Base-by-base conservation (phyloP, 1,140 invertebrate species). In the Probaryconus sp. region DNA sequence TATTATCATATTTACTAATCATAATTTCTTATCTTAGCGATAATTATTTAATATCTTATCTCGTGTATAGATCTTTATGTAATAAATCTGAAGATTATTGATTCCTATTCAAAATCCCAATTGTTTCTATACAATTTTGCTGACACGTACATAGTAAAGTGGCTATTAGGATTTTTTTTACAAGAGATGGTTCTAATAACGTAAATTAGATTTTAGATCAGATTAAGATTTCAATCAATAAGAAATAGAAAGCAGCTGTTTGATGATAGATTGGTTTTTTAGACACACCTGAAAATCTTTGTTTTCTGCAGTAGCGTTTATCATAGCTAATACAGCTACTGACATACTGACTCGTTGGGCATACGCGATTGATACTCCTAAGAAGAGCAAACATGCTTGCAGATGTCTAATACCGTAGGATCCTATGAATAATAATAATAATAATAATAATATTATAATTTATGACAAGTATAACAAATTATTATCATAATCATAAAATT, bases 241-340 rank as follows among this genome's bases (percentile, higher is more conserved):
- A 17, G 1, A 6, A 18, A 60, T 5, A 13, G 0, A 33, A 47
- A 69, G n/a, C n/a, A n/a, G n/a, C n/a, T n/a, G n/a, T n/a, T n/a
- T n/a, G n/a, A n/a, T n/a, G n/a, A n/a, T n/a, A n/a, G n/a, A n/a
- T n/a, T n/a, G n/a, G n/a, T 38, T 55, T 21, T 3, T 24, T 5
- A 20, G 13, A 47, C 31, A 35, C 69, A 85, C 84, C 71, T 80
- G 37, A 28, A 79, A 65, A 14, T 72, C 9, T 9, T 26, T 17
- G 56, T 78, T 75, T 16, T 38, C 50, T 2, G 56, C 37, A 3
- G 51, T 63, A 3, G 79, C 42, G 17, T 26, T 64, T 68, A 72
- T 77, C 92, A 94, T 93, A 10, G 92, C 90, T 0, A 94, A 91
- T 13, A 93, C 91, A 0, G 90, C 92, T 21, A 93, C 90, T 18